phyloP scores from a whole-genome alignment of 2,113 vertebrate genomes.

The Apistogramma diplotaenia region DNA sequence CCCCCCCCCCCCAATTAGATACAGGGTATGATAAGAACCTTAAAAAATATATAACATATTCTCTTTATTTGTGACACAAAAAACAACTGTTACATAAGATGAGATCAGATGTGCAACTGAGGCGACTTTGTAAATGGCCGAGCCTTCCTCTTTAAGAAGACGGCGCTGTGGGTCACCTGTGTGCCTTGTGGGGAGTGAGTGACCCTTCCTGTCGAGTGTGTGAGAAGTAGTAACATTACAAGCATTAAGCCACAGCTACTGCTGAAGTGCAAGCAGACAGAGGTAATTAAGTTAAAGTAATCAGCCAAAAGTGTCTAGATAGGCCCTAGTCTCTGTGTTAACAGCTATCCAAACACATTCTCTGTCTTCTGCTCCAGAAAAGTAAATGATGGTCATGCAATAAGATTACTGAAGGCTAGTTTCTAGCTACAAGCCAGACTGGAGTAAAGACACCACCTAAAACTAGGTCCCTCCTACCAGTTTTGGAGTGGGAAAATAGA shows the following conservation, averaged over 20 bases:
- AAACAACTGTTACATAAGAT: too few relatives aligned
- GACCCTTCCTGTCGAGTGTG: neutral
- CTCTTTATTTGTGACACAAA: too few relatives aligned
- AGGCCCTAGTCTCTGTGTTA: neutral
- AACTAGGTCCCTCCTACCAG: neutral
- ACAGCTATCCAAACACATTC: neutral
- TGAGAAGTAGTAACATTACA: neutral
- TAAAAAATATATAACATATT: neutral
- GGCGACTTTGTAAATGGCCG: neutral
- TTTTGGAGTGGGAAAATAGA: neutral
- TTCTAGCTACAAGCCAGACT: neutral
- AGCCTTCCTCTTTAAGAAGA: neutral
- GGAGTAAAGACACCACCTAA: neutral
- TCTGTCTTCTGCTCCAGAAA: neutral
- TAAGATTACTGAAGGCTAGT: neutral
- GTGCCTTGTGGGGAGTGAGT: neutral
- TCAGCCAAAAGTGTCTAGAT: neutral
- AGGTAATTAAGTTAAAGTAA: neutral
- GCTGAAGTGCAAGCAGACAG: neutral
- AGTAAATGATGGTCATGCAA: neutral
- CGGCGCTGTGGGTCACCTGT: neutral
- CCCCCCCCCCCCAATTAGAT: neutral
- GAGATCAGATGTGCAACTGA: neutral
- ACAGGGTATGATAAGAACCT: neutral
- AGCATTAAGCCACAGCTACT: neutral